phyloP scores from a whole-genome alignment of 2,113 vertebrate species.

The Gobiocypris rarus region DNA sequence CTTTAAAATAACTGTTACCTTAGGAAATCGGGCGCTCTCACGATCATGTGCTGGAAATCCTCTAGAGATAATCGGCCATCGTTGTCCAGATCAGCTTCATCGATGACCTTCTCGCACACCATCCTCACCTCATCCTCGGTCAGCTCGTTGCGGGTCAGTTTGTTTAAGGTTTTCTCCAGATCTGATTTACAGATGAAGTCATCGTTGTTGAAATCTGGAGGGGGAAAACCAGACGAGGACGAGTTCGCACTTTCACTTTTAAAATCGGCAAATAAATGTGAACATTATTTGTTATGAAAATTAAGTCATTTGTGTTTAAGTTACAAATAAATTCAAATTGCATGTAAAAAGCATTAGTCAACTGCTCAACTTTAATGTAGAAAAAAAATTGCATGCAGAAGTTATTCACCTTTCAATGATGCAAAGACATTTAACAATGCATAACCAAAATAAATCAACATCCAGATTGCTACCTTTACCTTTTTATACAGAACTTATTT shows the following conservation, averaged over 20 bases:
- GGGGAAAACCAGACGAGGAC: background rate
- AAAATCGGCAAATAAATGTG: too few species aligned
- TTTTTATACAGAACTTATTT: background rate
- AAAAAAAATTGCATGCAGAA: background rate
- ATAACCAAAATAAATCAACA: background rate
- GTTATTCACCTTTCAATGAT: background rate
- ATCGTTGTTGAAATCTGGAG: slow-evolving; percentile 92
- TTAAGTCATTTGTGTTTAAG: background rate
- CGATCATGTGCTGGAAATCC: slow-evolving; percentile 95
- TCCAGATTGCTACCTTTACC: background rate
- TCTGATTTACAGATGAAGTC: slow-evolving; percentile 93
- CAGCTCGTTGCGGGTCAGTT: slow-evolving; percentile 89
- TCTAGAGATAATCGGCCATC: slow-evolving; percentile 91
- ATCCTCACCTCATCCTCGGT: slow-evolving; percentile 88
- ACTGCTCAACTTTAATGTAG: background rate
- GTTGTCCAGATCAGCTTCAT: slow-evolving; percentile 89
- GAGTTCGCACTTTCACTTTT: too few species aligned
- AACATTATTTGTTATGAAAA: too few species aligned
- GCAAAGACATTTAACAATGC: background rate
- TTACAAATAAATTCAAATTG: background rate
- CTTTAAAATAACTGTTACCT: slow-evolving; percentile 74
- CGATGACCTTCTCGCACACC: slow-evolving; percentile 94
- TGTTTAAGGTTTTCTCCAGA: slow-evolving; percentile 91
- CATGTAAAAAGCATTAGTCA: background rate
- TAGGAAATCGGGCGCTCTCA: slow-evolving; percentile 93